Conservation (phyloP, 2,888 invertebrate genomes). For the Agrilus cyanescens region DNA sequence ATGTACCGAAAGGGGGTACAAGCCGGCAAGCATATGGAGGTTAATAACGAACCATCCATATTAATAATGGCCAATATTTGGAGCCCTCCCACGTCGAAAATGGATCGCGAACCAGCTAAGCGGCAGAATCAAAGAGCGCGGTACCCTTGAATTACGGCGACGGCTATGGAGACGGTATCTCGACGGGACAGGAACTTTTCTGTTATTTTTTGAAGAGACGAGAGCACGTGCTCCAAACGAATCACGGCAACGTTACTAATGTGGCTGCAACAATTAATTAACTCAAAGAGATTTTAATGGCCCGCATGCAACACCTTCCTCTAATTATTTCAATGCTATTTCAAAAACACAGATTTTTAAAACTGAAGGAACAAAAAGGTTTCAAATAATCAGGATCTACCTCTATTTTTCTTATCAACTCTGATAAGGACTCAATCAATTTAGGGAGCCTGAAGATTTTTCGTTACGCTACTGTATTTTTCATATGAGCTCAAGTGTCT, state of each 20-base stretch:
- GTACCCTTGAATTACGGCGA: slow-evolving; percentile 14
- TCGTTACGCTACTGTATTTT: too few species aligned
- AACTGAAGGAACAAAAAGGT: too few species aligned
- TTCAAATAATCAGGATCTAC: too few species aligned
- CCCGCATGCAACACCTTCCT: slow-evolving; percentile 12
- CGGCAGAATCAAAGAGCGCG: slow-evolving; percentile 24
- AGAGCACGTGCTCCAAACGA: slow-evolving; percentile 9
- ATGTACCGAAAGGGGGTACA: too few species aligned
- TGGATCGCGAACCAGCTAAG: slow-evolving; percentile 25
- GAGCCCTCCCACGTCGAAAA: slow-evolving; percentile 32
- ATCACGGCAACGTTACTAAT: slow-evolving; percentile 8
- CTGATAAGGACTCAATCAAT: too few species aligned
- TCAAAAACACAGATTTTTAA: too few species aligned
- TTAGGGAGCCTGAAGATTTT: too few species aligned
- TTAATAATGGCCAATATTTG: slow-evolving; percentile 25
- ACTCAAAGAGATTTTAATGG: slow-evolving; percentile 10
- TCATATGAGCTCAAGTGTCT: too few species aligned
- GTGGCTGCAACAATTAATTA: slow-evolving; percentile 17
- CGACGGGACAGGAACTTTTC: slow-evolving; percentile 8
- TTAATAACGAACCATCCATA: slow-evolving; percentile 20
- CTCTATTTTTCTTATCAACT: too few species aligned
- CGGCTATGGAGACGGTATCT: slow-evolving; percentile 9
- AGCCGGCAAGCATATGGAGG: slow-evolving; percentile 13
- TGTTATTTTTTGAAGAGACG: background rate
- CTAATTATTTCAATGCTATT: too few species aligned